Evolutionary conservation across 1,140 invertebrate species (phyloP), one percentile per base, ranked within the genome.

Genomic region (Medauroidea extradentata): DNA sequence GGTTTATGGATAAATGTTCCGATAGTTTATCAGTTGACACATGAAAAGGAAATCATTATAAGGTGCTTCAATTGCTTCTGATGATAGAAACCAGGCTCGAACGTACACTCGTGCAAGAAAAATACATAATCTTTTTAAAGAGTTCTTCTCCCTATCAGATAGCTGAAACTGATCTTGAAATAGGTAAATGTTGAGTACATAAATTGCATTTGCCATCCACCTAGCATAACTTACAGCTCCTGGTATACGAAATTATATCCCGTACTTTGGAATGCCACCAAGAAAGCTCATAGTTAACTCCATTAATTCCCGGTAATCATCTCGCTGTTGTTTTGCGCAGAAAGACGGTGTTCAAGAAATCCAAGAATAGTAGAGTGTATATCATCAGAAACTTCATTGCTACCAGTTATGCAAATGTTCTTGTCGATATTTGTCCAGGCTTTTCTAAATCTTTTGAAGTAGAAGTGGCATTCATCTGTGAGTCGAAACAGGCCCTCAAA

Each of bases 131-230:
- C 67, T 65, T 25, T 25, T 52, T 34, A 73, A 39, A 5, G 41
- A 62, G n/a, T 63, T 65, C 46, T 63, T 39, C 61, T 74, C 67
- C 54, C 51, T 53, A 43, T 59, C 50, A 24, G 60, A 64, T 21
- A 72, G 50, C n/a, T 57, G 53, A 57, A 72, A 72, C 55, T 69
- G 50, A 74, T 65, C 67, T 75, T n/a, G n/a, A n/a, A n/a, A n/a
- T n/a, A n/a, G n/a, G n/a, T n/a, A n/a, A n/a, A n/a, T n/a, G n/a
- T n/a, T 75, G 16, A 75, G 63, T 16, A 38, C 56, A 59, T 75
- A 76, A 57, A 74, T 67, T 44, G 67, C 65, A 65, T 70, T 75
- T 60, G 71, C 63, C 68, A 74, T 71, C 69, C 73, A 75, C 24
- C 72, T 46, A 65, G n/a, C n/a, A n/a, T n/a, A n/a, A n/a, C n/a